phyloP scores from a whole-genome alignment of 2,113 vertebrate genomes.

The Gobius niger region DNA sequence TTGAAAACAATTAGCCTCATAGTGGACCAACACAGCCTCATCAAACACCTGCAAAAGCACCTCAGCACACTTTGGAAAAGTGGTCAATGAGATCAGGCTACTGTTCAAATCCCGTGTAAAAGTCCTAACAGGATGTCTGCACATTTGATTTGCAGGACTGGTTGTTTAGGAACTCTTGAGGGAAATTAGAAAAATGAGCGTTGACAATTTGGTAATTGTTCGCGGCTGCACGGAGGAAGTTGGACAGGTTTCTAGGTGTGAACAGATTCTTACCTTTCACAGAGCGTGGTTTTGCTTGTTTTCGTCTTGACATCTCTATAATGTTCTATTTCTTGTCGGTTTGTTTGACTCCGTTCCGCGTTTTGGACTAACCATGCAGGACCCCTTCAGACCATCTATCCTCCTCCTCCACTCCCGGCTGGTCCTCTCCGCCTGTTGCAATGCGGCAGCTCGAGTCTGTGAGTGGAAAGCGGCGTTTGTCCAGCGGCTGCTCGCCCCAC shows the following conservation, averaged over 20 bases:
- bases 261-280: slow-evolving; percentile 89
- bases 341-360: slow-evolving; percentile 49
- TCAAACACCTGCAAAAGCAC: background rate
- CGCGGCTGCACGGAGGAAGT: background rate
- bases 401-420: slow-evolving; percentile 41
- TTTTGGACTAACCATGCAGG: slow-evolving; percentile 65
- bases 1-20: slow-evolving; percentile 28
- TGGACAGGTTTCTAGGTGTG: too few relatives aligned
- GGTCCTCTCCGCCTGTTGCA: slow-evolving; percentile 89
- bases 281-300: slow-evolving; percentile 97
- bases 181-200: background rate
- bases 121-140: too few relatives aligned
- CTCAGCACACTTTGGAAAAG: background rate
- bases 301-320: slow-evolving; percentile 92
- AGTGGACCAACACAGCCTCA: slow-evolving; percentile 1
- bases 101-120: background rate
- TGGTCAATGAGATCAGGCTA: background rate
- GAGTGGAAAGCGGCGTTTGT: slow-evolving; percentile 35
- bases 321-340: slow-evolving; percentile 11
- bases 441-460: slow-evolving; percentile 85
- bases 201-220: background rate
- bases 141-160: background rate
- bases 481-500: slow-evolving; percentile 40
- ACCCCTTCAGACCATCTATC: slow-evolving; percentile 57
- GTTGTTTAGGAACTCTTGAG: background rate